Evolutionary conservation across 2,113 vertebrate species (phyloP), one percentile per base, ranked within the genome.

Genomic region (Capreolus pygargus): DNA sequence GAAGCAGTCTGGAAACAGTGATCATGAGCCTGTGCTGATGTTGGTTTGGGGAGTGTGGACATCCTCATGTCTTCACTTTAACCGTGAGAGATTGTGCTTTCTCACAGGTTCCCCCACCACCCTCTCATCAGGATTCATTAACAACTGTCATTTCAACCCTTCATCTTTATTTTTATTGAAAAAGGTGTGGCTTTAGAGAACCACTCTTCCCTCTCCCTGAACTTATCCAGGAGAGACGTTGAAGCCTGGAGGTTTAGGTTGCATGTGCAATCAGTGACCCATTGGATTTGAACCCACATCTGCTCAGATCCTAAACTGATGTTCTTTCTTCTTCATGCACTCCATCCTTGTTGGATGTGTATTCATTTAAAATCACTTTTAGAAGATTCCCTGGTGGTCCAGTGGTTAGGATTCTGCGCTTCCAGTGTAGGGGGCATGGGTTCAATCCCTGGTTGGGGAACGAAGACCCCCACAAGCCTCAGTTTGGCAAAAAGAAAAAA

Each of bases 371-470:
- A 81, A 81, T n/a, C 33, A 9, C 28, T 47, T 79, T 78, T 30
- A 78, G 76, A 7, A 27, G 28, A 30, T 78, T 47, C 43, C 25
- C 43, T 78, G 43, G 76, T 30, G 27, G 43, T 5, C 27, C 76
- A 30, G 43, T 47, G 76, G 27, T 47, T 78, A 81, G 78, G 28
- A 50, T 81, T 81, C 78, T 33, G 45, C 0, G 0, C 9, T 81
- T 81, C 16, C 78, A 81, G 43, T 0, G 1, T 45, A 33, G 9
- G 27, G 9, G 5, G 9, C 45, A 81, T 3, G 2, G 28, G 5
- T 81, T 81, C 16, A 0, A 50, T 81, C 13, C 45, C 45, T 50
- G 78, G 9, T 12, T 50, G 28, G 28, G 28, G 78, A 50, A 50
- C 0, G 2, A 12, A 81, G 78, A 81, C 28, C 28, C 45, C 45